phyloP scores from a whole-genome alignment of 2,888 invertebrate species.

The Lasioglossum villosulum region DNA sequence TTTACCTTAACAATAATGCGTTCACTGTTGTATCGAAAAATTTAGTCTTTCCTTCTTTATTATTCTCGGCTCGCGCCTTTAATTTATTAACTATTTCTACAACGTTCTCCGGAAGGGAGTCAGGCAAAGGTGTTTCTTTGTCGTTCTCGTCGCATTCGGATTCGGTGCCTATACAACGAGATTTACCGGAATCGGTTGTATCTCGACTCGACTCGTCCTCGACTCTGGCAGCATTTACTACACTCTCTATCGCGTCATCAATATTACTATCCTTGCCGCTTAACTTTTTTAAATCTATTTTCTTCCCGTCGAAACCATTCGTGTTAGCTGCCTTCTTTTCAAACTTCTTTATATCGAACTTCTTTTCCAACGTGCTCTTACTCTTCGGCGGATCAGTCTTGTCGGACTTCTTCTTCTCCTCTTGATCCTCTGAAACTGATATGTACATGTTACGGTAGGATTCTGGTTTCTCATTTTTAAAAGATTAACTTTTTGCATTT shows the following conservation, averaged over 20 bases:
- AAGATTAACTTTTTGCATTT: neutral
- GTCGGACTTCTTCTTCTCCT: constrained; percentile 78
- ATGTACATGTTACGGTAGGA: neutral
- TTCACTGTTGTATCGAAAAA: constrained; percentile 86
- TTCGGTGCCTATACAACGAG: constrained; percentile 77
- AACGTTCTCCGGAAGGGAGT: constrained; percentile 84
- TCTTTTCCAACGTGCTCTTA: constrained; percentile 64
- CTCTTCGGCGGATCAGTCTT: constrained; percentile 66
- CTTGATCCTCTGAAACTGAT: constrained; percentile 79
- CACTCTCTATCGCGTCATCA: constrained; percentile 86
- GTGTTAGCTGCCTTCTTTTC: constrained; percentile 70
- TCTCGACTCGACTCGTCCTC: constrained; percentile 83
- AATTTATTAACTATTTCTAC: constrained; percentile 84
- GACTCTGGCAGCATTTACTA: constrained; percentile 84
- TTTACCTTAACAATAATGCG: constrained; percentile 85
- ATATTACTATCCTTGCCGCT: constrained; percentile 84
- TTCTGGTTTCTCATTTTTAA: neutral
- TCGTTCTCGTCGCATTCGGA: constrained; percentile 81
- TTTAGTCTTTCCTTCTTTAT: constrained; percentile 85
- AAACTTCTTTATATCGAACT: constrained; percentile 69
- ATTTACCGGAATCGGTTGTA: constrained; percentile 83
- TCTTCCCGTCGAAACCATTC: constrained; percentile 76
- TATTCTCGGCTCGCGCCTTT: constrained; percentile 82
- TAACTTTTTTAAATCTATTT: constrained; percentile 75
- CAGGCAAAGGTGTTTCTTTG: constrained; percentile 83